Evolutionary conservation across 2,797 vertebrate genomes (phyloP), one percentile per base, ranked within the genome.

Genomic region (Ctenosaura bakeri): DNA sequence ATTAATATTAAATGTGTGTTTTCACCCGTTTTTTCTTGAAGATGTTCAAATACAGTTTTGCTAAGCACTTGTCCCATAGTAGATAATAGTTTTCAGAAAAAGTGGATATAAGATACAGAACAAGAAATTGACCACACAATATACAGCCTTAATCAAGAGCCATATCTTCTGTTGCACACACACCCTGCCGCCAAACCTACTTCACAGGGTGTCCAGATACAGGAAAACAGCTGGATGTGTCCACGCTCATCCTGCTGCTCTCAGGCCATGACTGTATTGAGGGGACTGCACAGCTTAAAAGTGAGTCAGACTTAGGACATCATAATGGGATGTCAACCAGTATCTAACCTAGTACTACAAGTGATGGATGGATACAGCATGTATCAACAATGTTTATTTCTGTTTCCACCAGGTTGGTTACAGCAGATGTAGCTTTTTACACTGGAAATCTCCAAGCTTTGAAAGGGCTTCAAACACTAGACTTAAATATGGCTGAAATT

Each of bases 391-490:
- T 6, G 18, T 4, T 62, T 8, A 2, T 88, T 0, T 92, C 35
- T 86, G 26, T 95, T 92, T 89, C 76, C 2, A 82, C 76, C 97
- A 99, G 99, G 95, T 96, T 99, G 97, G 98, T 99, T 85, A 98
- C 98, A 95, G 98, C 98, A 85, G 99, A 99, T 92, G 98, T 99
- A 79, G 99, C 99, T 64, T 99, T 99, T 97, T 99, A 99, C 98
- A 98, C 98, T 26, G 99, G 98, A 98, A 99, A 99, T 95, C 92
- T 99, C 88, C 99, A 98, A 98, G 98, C 96, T 77, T 97, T 99
- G 96, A 98, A 97, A 97, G 98, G 98, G 92, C 98, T 99, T 90
- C 98, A 99, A 96, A 94, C 94, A 62, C 96, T 99, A 89, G 98
- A 99, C 96, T 97, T 99, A 93, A 99, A 98, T 97, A 98, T 99